A percentile compares a stretch with the other conserved stretches of the same genome.
These are phyloP conservation scores for Pterocles orientalis DNA, from an alignment of 2,113 vertebrate species.

Conservation along the genomic window DNA sequence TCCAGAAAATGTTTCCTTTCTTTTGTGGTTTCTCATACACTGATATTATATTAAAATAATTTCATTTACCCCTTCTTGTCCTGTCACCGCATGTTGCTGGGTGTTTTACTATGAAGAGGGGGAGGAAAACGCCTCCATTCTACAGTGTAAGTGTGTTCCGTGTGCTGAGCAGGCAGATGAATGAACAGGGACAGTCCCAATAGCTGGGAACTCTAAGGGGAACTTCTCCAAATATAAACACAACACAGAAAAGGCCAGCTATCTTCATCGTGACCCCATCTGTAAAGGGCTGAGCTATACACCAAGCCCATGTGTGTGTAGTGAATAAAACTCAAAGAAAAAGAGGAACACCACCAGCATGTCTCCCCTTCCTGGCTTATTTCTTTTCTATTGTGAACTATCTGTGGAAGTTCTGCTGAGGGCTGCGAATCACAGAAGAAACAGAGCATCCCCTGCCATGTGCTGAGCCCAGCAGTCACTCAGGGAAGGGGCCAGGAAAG, in stretches of 20 bases:
- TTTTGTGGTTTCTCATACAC: conserved; percentile 70
- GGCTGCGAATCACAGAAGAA: neutral
- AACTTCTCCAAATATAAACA: neutral
- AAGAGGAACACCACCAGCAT: neutral
- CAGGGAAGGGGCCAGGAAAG: neutral
- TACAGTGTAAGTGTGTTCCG: neutral
- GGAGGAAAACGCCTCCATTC: neutral
- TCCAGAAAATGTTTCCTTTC: conserved; percentile 71
- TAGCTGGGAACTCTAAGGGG: neutral
- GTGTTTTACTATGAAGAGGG: conserved; percentile 47
- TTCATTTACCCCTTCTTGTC: conserved; percentile 60
- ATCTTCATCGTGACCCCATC: neutral
- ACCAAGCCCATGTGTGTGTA: neutral
- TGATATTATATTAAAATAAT: conserved; percentile 76
- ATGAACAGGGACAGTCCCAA: neutral
- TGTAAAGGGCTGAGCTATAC: neutral
- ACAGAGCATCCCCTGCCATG: neutral
- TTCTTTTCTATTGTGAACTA: neutral
- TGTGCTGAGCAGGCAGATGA: neutral
- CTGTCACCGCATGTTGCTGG: conserved; percentile 36
- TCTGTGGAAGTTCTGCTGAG: neutral
- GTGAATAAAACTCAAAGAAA: neutral
- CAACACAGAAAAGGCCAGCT: neutral
- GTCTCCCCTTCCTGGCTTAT: neutral
- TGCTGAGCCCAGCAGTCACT: neutral